Percentiles rank a stretch among this genome's conserved stretches.
Evolutionary conservation across 2,113 vertebrate genomes (phyloP).

Genomic region (Forbesichthys papilliferus): DNA sequence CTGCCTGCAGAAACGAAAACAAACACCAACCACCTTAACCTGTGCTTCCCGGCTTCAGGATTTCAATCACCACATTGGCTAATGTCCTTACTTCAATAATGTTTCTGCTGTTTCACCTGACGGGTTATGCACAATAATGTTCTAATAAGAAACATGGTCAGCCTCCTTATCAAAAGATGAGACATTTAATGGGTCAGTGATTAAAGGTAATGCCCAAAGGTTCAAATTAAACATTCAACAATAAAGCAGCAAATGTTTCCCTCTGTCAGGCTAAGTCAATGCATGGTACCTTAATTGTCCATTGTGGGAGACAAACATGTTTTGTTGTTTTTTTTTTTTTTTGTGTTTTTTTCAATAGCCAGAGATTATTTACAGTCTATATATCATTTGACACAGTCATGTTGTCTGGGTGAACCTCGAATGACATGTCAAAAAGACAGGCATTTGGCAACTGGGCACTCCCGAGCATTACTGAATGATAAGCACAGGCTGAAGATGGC

Average conservation of each 20-base stretch:
- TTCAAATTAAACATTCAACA: too few relatives aligned
- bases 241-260: not conserved
- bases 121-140: not conserved
- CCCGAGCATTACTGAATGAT: constrained; percentile 29
- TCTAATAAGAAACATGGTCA: not conserved
- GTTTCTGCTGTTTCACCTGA: too few relatives aligned
- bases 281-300: not conserved
- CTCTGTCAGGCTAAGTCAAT: not conserved
- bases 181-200: too few relatives aligned
- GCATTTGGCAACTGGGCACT: constrained; percentile 26
- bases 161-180: too few relatives aligned
- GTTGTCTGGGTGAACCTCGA: not conserved
- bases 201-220: too few relatives aligned
- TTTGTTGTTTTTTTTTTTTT: too few relatives aligned
- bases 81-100: not conserved
- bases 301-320: not conserved
- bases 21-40: not conserved
- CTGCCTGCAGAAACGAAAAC: constrained; percentile 26
- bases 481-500: constrained; percentile 37
- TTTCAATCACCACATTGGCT: not conserved
- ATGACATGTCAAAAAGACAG: constrained; percentile 16
- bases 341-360: not conserved
- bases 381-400: constrained; percentile 6
- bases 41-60: not conserved
- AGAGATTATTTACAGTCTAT: constrained; percentile 8